Percentiles rank a stretch among this genome's conserved stretches.
phyloP scores from a whole-genome alignment of 2,113 vertebrate species.

The Cyanoliseus patagonus region DNA sequence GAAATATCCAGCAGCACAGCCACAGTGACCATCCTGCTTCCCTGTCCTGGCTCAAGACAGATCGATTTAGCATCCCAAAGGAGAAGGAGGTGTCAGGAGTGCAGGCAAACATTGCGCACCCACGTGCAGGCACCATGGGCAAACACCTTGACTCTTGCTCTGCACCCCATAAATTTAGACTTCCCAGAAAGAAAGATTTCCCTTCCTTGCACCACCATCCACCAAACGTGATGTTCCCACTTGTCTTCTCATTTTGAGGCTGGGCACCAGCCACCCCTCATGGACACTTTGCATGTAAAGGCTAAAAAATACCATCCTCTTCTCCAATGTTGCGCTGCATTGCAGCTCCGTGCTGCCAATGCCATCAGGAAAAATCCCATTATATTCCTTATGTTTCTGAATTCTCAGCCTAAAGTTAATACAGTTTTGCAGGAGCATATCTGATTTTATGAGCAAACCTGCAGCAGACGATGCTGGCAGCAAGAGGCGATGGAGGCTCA shows the following conservation, averaged over 20 bases:
- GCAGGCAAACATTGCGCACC: not conserved
- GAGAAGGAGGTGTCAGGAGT: not conserved
- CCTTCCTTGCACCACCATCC: not conserved
- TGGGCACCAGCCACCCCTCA: rapidly evolving
- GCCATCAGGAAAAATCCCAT: not conserved
- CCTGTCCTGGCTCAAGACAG: rapidly evolving
- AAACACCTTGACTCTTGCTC: not conserved
- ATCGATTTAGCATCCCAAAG: not conserved
- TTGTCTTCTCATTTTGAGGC: not conserved
- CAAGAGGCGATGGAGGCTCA: not conserved
- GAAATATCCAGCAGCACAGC: not conserved
- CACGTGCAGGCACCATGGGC: rapidly evolving
- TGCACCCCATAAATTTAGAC: not conserved
- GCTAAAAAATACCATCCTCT: not conserved
- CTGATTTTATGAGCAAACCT: not conserved
- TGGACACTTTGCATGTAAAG: not conserved
- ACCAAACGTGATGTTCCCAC: not conserved
- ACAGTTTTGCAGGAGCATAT: not conserved
- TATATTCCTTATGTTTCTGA: not conserved
- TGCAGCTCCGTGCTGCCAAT: not conserved
- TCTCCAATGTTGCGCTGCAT: rapidly evolving
- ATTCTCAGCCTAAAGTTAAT: not conserved
- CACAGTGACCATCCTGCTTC: rapidly evolving
- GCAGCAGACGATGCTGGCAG: not conserved
- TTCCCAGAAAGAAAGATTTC: not conserved